Conservation (phyloP, 2,797 vertebrate genomes). For the Antrozous pallidus region DNA sequence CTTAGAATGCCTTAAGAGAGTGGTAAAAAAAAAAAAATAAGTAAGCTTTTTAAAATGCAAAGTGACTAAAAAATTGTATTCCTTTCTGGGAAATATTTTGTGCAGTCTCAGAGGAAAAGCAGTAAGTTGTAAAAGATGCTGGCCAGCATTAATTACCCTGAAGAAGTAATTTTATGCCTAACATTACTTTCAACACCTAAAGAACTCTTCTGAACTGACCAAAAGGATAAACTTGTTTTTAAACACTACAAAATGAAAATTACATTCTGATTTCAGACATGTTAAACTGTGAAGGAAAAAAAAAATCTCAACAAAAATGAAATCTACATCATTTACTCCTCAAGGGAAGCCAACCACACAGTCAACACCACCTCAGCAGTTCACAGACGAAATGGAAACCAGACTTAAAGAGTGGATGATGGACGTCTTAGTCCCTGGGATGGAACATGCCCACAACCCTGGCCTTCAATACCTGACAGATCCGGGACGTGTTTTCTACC, state of each 20-base stretch:
- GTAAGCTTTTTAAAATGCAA: not conserved
- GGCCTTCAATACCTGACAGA: not conserved
- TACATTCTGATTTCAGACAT: not conserved
- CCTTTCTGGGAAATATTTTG: not conserved
- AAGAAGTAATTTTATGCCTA: conserved; percentile 3
- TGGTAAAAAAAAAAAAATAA: not conserved
- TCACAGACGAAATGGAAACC: not conserved
- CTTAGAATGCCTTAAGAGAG: not conserved
- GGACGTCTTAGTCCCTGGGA: not conserved
- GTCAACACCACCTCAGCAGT: not conserved
- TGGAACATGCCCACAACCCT: fast-evolving
- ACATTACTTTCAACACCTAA: conserved; percentile 21
- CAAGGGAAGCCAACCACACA: not conserved
- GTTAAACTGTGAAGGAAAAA: not conserved
- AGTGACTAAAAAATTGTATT: not conserved
- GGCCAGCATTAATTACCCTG: not conserved
- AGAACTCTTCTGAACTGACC: not conserved
- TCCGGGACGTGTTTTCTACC: fast-evolving
- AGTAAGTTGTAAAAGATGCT: conserved; percentile 11
- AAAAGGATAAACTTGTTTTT: not conserved
- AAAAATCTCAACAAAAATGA: not conserved
- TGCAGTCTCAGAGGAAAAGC: not conserved
- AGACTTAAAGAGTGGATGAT: not conserved
- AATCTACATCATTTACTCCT: not conserved
- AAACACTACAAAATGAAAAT: not conserved